Evolutionary conservation across 2,113 vertebrate genomes (phyloP), one percentile per base, ranked within the genome.

Genomic region (Nettapus auritus): DNA sequence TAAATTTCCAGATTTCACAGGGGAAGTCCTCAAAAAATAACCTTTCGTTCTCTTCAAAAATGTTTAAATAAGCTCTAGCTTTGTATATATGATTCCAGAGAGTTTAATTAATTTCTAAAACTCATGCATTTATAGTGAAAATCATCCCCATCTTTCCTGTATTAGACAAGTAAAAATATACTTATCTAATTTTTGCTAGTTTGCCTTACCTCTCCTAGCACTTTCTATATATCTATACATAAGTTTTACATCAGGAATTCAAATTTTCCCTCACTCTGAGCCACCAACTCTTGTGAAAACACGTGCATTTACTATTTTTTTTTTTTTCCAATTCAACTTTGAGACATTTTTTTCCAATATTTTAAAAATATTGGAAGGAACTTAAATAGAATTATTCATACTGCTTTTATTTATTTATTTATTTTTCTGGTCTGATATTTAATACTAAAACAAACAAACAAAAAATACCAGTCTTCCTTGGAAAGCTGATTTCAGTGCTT

Each of bases 121-220:
- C 17, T 75, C 20, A 59, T 1, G 1, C 1, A 0, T 36, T 85
- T 73, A 3, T 68, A 0, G 1, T 38, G 7, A 75, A 70, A 11
- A 44, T 40, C 0, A 48, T 55, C 21, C 36, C 13, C 12, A 14
- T 69, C 13, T 69, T 69, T 67, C 63, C 8, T 62, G 25, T 57
- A 19, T 78, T 48, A 50, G 7, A 64, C 40, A 86, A 55, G 38
- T 16, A 8, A 55, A 34, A 25, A 3, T 60, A 19, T 33, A 67
- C 38, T 75, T 66, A 34, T 33, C 55, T 78, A 0, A 16, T 69
- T 89, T 52, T n/a, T 75, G 18, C 23, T 17, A 34, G 3, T 60
- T 86, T 86, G 8, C 14, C 28, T 5, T 59, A 57, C 20, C 46
- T 8, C 81, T 71, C 6, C 18, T 31, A 53, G 59, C 8, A 50